Conservation (phyloP, 2,113 vertebrate genomes). For the Vulpes vulpes region DNA sequence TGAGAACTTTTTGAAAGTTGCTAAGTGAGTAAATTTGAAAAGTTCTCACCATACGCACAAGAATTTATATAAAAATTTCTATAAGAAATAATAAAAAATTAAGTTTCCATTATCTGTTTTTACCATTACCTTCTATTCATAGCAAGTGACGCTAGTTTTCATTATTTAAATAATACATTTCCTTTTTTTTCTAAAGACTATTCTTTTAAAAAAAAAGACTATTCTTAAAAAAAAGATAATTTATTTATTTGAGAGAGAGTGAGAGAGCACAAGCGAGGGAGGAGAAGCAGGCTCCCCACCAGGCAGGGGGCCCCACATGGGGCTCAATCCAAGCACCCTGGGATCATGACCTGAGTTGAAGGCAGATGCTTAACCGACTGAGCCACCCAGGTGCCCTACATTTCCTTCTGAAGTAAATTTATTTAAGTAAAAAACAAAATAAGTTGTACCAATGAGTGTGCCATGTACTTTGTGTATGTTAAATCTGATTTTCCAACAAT, state of each 20-base stretch:
- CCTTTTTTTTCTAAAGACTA: not conserved
- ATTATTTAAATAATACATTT: not conserved
- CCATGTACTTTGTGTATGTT: not conserved
- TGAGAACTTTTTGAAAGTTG: not conserved
- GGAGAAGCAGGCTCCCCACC: too few species aligned
- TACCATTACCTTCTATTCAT: not conserved
- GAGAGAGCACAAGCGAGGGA: too few species aligned
- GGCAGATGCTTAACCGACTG: too few species aligned
- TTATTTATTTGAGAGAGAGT: too few species aligned
- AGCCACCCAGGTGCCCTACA: not conserved
- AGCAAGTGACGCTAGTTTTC: not conserved
- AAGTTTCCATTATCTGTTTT: not conserved
- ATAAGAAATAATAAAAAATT: too few species aligned
- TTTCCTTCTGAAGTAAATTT: slow-evolving; percentile 51
- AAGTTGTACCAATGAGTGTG: not conserved
- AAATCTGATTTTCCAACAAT: slow-evolving; percentile 5
- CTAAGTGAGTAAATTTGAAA: not conserved
- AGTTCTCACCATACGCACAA: not conserved
- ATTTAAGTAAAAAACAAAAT: slow-evolving; percentile 30
- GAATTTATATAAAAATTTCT: not conserved
- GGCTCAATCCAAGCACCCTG: too few species aligned
- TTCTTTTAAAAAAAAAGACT: too few species aligned
- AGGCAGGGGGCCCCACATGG: too few species aligned
- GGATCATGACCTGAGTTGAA: too few species aligned
- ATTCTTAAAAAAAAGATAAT: too few species aligned